Evolutionary conservation across 2,113 vertebrate species (phyloP), one percentile per base, ranked within the genome.

Genomic region (Paradisaea rubra): DNA sequence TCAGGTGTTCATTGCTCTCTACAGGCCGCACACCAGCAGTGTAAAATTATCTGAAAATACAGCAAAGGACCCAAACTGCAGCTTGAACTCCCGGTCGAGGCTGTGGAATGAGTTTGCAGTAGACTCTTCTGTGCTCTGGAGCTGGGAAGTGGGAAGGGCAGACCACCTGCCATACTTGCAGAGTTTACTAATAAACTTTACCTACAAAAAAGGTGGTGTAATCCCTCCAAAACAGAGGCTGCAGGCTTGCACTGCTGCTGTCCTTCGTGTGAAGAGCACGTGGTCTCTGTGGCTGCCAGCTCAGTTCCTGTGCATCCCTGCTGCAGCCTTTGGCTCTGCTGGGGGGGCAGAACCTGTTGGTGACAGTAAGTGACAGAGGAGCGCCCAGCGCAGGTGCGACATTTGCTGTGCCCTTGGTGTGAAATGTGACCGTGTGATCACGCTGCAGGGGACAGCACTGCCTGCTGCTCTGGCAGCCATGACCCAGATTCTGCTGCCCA

Each of bases 391-490:
- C 95, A 94, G 92, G 92, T 94, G 94, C 0, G 10, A 86, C 91
- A 50, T 92, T 95, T 45, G 78, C 77, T n/a, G 28, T 95, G 91
- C 81, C 95, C 95, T 95, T 94, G 65, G 0, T 45, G 13, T 57
- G 94, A 74, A 64, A 85, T 69, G 86, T 64, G 91, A 84, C 27
- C 8, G 0, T 39, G 74, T 13, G 69, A 24, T 84, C 22, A 8
- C 12, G 3, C 88, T 66, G 74, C 82, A n/a, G 86, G 89, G 73
- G 47, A 54, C 41, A 39, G 61, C 8, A 1, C 83, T 85, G 86
- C 88, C 74, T 86, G 65, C 94, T 72, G 89, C 81, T 87, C 52
- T 41, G 37, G 31, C 80, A 93, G 9, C 83, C 6, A 0, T 76
- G 96, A 85, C 91, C 91, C 89, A 93, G 57, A 79, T 94, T 61